These are phyloP conservation scores for Macrosoma leucophasiata DNA, from an alignment of 2,888 invertebrate genomes.

Conservation along the genomic window DNA sequence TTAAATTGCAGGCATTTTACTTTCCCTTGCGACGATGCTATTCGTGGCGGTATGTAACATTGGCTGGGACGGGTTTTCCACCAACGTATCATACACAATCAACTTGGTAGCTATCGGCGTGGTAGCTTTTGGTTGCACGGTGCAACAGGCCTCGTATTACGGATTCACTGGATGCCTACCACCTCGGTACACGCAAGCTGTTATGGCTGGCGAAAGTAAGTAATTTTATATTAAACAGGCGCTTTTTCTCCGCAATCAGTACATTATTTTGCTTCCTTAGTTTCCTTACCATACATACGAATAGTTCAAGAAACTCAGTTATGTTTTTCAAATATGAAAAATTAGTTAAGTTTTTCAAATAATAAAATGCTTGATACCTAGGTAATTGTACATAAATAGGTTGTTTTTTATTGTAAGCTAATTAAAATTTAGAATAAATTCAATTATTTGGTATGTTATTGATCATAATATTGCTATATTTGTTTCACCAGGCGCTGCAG, in stretches of 20 bases:
- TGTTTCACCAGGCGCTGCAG: constrained; percentile 82
- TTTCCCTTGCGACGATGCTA: constrained; percentile 87
- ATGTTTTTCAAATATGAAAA: too few species aligned
- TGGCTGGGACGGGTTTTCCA: constrained; percentile 88
- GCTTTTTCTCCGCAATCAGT: too few species aligned
- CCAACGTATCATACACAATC: constrained; percentile 86
- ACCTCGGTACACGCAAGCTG: constrained; percentile 92
- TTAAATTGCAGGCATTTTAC: constrained; percentile 84
- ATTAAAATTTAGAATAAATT: too few species aligned
- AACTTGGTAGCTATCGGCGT: constrained; percentile 89
- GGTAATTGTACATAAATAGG: too few species aligned
- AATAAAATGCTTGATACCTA: too few species aligned
- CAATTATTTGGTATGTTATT: too few species aligned
- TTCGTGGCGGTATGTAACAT: constrained; percentile 92
- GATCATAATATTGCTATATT: constrained; percentile 6
- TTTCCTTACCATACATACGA: too few species aligned
- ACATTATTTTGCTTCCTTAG: too few species aligned
- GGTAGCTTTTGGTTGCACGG: constrained; percentile 92
- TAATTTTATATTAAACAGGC: too few species aligned
- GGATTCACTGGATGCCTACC: constrained; percentile 96
- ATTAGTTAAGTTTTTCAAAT: too few species aligned
- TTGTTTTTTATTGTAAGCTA: too few species aligned
- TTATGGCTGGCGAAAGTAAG: constrained; percentile 96
- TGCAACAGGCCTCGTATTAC: constrained; percentile 96
- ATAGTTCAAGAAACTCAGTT: too few species aligned